Conservation (phyloP, 2,888 invertebrate species). For the Lasioglossum vierecki region DNA sequence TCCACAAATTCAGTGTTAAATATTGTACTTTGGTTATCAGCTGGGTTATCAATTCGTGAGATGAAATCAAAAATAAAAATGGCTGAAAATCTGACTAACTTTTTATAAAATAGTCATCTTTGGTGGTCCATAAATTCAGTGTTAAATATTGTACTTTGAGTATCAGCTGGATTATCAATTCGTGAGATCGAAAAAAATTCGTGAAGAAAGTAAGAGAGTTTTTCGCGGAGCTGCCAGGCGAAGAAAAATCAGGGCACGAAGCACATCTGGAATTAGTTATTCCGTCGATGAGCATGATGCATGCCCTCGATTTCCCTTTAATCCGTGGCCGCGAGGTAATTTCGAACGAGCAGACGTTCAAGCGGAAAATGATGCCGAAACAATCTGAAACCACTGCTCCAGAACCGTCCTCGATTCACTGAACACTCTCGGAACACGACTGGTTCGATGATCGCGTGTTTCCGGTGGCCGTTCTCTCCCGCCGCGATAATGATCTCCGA, state of each 20-base stretch:
- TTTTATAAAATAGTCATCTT: no score
- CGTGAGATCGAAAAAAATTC: not conserved
- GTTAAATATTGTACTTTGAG: no score
- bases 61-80: no score
- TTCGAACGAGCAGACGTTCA: slow-evolving; percentile 8
- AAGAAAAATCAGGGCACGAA: not conserved
- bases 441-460: slow-evolving; percentile 34
- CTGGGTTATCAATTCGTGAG: no score
- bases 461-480: slow-evolving; percentile 23
- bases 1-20: no score
- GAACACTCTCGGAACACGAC: slow-evolving; percentile 14
- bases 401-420: slow-evolving; percentile 19
- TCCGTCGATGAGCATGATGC: not conserved
- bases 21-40: no score
- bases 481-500: slow-evolving; percentile 22
- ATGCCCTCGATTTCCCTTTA: slow-evolving; percentile 18
- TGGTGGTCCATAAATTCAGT: no score
- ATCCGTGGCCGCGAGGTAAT: slow-evolving; percentile 8
- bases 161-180: not conserved
- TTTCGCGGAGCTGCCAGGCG: not conserved
- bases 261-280: not conserved
- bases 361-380: slow-evolving; percentile 22
- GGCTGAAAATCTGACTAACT: no score
- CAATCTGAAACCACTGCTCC: slow-evolving; percentile 10
- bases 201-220: not conserved